Evolutionary conservation across 2,797 vertebrate species (phyloP), one percentile per base, ranked within the genome.

Genomic region (Hemibagrus guttatus): DNA sequence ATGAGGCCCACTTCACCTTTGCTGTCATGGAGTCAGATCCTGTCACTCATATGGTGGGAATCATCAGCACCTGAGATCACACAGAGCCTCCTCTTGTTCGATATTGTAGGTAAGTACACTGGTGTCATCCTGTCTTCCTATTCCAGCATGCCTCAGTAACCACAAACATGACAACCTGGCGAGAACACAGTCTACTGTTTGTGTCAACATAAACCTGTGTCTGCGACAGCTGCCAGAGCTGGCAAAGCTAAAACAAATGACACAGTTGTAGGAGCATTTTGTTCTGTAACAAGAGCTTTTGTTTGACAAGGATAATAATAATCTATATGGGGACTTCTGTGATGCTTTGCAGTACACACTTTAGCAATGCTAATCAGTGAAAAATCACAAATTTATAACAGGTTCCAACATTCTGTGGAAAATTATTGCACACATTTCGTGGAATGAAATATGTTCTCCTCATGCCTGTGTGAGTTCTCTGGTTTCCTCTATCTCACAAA

Each of bases 11-110:
- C 89, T 97, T 97, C 86, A 96, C 96, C 91, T 98, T 98, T 0
- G 96, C 97, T 0, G 96, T 98, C 91, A 98, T 99, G 97, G 98
- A 99, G 92, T 98, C 97, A 0, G 98, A 99, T 71, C 96, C 96
- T 0, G 96, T 99, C 90, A 98, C 97, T 89, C 97, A 98, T 88
- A 97, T 99, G 97, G 97, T 98, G 93, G 98, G 98, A 63, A 96
- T 99, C 92, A 96, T 99, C 94, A 95, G 96, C 89, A 97, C 94
- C 0, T n/a, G 97, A 99, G 91, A 95, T 93, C 86, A 92, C 94
- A 0, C 94, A 94, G 2, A 95, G 94, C 80, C 96, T 94, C 89
- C 93, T 95, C 90, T 98, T 97, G 97, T 99, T 98, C 89, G 93
- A 95, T 75, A 98, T 99, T 91, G 92, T 95, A 91, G 98, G 98